phyloP scores from a whole-genome alignment of 1,140 invertebrate genomes.

The Lithobius niger region DNA sequence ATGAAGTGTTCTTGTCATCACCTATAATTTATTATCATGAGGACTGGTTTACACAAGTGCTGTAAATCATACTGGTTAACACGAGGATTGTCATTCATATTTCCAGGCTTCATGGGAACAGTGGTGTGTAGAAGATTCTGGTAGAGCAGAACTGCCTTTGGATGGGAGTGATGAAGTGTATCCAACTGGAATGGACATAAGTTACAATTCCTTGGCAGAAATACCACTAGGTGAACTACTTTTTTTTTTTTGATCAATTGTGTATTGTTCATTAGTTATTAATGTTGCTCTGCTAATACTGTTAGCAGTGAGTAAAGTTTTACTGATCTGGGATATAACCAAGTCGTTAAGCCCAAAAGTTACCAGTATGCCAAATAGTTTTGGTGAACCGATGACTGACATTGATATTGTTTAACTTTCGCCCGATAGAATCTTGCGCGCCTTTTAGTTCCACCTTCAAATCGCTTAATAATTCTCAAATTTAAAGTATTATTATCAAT shows the following conservation, averaged over 20 bases:
- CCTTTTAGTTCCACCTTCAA: too few relatives aligned
- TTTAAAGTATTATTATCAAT: too few relatives aligned
- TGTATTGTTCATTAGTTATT: constrained; percentile 9
- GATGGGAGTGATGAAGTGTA: constrained; percentile 49
- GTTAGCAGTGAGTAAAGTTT: not conserved
- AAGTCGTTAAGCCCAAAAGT: too few relatives aligned
- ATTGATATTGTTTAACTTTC: too few relatives aligned
- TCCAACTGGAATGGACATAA: constrained; percentile 51
- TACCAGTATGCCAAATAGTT: too few relatives aligned
- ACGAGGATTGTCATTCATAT: constrained; percentile 8
- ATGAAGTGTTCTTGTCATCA: too few relatives aligned
- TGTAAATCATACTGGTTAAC: not conserved
- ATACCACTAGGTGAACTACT: constrained; percentile 42
- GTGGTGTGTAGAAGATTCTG: constrained; percentile 56
- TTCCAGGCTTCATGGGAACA: constrained; percentile 46
- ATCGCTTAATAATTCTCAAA: too few relatives aligned
- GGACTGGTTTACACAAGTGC: constrained; percentile 16
- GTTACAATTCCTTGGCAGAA: constrained; percentile 45
- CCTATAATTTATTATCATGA: too few relatives aligned
- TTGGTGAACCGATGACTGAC: too few relatives aligned
- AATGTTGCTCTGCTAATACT: constrained; percentile 6
- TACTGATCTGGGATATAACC: too few relatives aligned
- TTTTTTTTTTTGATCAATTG: not conserved
- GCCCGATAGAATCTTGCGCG: too few relatives aligned
- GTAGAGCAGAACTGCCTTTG: constrained; percentile 56